Conservation (phyloP, 1,140 invertebrate species). For the Hyposmocoma kahamanoa region DNA sequence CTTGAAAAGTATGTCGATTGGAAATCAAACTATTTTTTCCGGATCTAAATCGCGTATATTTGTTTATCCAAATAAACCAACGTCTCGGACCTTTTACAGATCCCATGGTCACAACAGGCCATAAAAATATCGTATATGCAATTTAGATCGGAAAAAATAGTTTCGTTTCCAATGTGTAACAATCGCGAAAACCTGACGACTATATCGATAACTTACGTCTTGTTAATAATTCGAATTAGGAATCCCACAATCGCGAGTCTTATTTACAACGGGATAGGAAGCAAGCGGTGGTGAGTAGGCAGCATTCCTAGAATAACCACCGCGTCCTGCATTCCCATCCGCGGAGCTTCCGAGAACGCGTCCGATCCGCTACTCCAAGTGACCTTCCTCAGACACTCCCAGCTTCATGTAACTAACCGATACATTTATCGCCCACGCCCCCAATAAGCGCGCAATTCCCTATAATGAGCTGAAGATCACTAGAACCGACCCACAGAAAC, state of each 20-base stretch:
- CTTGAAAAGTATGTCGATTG: no score
- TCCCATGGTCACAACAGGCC: no score
- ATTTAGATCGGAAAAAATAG: no score
- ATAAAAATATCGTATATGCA: no score
- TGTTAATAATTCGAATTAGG: no score
- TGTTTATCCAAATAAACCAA: no score
- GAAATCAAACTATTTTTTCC: no score
- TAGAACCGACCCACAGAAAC: conserved; percentile 34
- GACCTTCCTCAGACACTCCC: conserved; percentile 35
- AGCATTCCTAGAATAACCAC: conserved; percentile 27
- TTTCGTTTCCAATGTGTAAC: no score
- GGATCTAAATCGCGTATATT: no score
- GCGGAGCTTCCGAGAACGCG: conserved; percentile 45
- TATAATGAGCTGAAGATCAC: conserved; percentile 46
- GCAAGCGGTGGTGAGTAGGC: conserved; percentile 12
- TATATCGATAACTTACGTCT: no score
- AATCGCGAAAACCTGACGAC: no score
- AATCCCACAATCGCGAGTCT: background rate
- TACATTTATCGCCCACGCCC: conserved; percentile 37
- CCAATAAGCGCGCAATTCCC: conserved; percentile 34
- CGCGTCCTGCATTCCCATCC: conserved; percentile 55
- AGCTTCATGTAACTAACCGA: conserved; percentile 13
- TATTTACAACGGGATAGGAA: background rate
- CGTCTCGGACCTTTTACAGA: no score
- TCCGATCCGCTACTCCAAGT: conserved; percentile 40